Conservation (phyloP, 2,888 invertebrate species). For the Rotaria magnacalcarata region DNA sequence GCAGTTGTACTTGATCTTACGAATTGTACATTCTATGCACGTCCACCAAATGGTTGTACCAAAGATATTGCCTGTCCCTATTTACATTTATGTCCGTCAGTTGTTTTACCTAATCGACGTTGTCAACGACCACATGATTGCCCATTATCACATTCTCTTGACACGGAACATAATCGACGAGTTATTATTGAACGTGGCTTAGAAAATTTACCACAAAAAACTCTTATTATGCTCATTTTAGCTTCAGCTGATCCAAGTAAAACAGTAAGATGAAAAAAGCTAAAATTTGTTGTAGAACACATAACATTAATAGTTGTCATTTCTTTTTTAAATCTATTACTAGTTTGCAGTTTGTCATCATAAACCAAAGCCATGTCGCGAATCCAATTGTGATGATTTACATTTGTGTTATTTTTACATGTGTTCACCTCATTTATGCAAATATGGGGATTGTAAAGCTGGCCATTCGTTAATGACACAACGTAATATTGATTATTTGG, state of each 20-base stretch:
- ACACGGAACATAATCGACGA: slow-evolving; percentile 35
- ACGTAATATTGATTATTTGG: slow-evolving; percentile 27
- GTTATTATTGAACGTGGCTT: slow-evolving; percentile 32
- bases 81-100: slow-evolving; percentile 35
- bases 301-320: no score
- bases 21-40: slow-evolving; percentile 23
- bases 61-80: slow-evolving; percentile 16
- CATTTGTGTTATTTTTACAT: slow-evolving; percentile 27
- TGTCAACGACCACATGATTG: slow-evolving; percentile 10
- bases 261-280: not conserved
- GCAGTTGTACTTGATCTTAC: slow-evolving; percentile 13
- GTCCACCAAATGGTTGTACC: not conserved
- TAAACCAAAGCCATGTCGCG: slow-evolving; percentile 25
- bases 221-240: slow-evolving; percentile 24
- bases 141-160: not conserved
- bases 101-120: slow-evolving; percentile 15
- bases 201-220: slow-evolving; percentile 30
- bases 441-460: slow-evolving; percentile 20
- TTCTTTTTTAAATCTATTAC: not conserved
- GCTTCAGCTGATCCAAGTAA: slow-evolving; percentile 33
- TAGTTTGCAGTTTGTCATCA: slow-evolving; percentile 32
- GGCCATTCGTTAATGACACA: slow-evolving; percentile 6
- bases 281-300: no score
- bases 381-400: not conserved
- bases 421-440: not conserved